A percentile compares a stretch with the other conserved stretches of the same genome.
Conservation (phyloP, 1,140 invertebrate genomes). For the Dendrolimus punctatus region DNA sequence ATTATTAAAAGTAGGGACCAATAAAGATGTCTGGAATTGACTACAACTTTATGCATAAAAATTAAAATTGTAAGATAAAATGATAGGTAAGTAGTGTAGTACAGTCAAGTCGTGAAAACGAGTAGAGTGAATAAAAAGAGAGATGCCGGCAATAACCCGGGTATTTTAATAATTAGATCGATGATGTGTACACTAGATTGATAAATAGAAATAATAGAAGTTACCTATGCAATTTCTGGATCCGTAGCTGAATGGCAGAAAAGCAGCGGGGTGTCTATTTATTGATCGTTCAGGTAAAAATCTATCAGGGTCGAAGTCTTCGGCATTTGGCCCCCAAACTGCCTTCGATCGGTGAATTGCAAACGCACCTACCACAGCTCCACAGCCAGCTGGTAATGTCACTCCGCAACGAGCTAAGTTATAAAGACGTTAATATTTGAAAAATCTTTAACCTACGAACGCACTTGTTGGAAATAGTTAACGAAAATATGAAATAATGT, state of each 20-base stretch:
- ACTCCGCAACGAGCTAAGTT: constrained; percentile 29
- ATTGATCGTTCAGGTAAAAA: constrained; percentile 73
- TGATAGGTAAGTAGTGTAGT: too few species aligned
- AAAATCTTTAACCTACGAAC: neutral
- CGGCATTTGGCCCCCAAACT: constrained; percentile 18
- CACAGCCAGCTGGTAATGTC: constrained; percentile 38
- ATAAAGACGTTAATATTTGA: too few species aligned
- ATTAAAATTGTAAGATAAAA: too few species aligned
- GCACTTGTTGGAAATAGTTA: neutral
- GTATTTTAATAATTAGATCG: too few species aligned
- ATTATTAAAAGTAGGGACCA: too few species aligned
- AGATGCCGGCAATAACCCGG: too few species aligned
- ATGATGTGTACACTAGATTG: neutral
- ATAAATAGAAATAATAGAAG: constrained; percentile 6
- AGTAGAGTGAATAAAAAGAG: too few species aligned
- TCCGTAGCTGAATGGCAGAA: constrained; percentile 76
- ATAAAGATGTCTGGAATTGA: too few species aligned
- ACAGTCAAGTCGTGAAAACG: too few species aligned
- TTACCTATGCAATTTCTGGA: constrained; percentile 76
- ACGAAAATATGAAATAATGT: neutral
- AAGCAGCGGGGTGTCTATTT: constrained; percentile 68
- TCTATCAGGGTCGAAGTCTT: constrained; percentile 77
- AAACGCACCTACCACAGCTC: constrained; percentile 35
- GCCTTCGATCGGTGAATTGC: constrained; percentile 67
- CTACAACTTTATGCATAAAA: too few species aligned